A percentile compares a stretch with the other conserved stretches of the same genome.
These are phyloP conservation scores for Gymnocheta viridis DNA, from an alignment of 2,888 invertebrate genomes.

Conservation along the genomic window DNA sequence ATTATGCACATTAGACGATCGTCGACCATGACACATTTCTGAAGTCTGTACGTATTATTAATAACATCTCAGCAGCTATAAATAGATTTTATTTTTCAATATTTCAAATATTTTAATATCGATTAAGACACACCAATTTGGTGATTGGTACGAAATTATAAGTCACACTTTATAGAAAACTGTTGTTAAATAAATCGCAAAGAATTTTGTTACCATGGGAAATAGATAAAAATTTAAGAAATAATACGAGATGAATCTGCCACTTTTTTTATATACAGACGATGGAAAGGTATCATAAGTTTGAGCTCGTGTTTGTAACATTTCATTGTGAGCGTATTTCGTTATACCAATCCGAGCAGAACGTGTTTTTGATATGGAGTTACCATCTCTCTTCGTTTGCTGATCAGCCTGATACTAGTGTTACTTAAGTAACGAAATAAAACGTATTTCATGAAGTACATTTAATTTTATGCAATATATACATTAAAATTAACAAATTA, in stretches of 20 bases:
- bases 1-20: too few relatives aligned
- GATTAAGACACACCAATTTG: not conserved
- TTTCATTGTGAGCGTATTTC: not conserved
- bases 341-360: not conserved
- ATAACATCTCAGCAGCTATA: slow-evolving; percentile 8
- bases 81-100: slow-evolving; percentile 10
- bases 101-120: not conserved
- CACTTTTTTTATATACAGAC: not conserved
- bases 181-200: not conserved
- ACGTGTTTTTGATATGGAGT: too few relatives aligned
- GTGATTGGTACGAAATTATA: not conserved
- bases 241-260: not conserved
- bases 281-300: not conserved
- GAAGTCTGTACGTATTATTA: not conserved
- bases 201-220: not conserved
- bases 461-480: too few relatives aligned
- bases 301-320: not conserved
- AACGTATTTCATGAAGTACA: too few relatives aligned
- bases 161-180: not conserved
- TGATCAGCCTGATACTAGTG: too few relatives aligned
- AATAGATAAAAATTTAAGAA: not conserved
- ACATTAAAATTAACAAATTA: too few relatives aligned
- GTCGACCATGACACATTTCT: not conserved
- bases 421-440: too few relatives aligned
- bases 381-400: too few relatives aligned